Base-by-base conservation (phyloP, 1,140 invertebrate genomes). In the Apocrypta bakeri region DNA sequence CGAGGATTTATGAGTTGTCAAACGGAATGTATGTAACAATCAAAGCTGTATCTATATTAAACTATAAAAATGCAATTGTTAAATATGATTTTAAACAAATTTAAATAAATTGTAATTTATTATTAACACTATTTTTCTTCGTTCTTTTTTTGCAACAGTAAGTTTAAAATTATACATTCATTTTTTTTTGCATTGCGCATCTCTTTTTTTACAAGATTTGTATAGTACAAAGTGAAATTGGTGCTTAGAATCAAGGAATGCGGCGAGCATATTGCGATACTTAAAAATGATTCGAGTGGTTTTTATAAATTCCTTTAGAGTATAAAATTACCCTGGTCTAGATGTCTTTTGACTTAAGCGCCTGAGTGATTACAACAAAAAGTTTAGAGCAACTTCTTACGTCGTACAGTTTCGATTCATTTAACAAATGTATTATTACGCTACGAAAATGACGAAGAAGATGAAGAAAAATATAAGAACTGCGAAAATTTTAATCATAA, bases 401-500 rank as follows among this genome's bases (percentile, higher is more conserved):
- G 27, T 25, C 37, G 2, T 82, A 2, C 42, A 71, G 24, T 61
- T 11, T 37, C 21, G 33, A 29, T 69, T 76, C 31, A 3, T 56
- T 72, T 64, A 21, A 25, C 25, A 25, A 3, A 33, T 33, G 24
- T 40, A 74, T 56, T 0, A 74, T 89, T 95, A 98, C 87, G 96
- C 95, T 92, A 98, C 92, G 92, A 99, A 99, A 87, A 99, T 95
- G 90, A 99, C 96, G 94, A 99, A 99, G 90, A 99, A 98, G 90
- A 99, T 96, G 91, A 99, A 99, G 94, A 99, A 99, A 89, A 99
- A 96, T 93, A 99, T 98, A 33, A 99, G 93, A 75, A 99, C 97
- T 78, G 95, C 98, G 93, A 99, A 99, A 83, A 99, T 96, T 94
- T 99, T 99, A 86, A 99, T 97, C 98, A 99, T 99, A 14, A 99